These are phyloP conservation scores for Lepidotrigona ventralis DNA, from an alignment of 1,140 invertebrate species.

Conservation along the genomic window DNA sequence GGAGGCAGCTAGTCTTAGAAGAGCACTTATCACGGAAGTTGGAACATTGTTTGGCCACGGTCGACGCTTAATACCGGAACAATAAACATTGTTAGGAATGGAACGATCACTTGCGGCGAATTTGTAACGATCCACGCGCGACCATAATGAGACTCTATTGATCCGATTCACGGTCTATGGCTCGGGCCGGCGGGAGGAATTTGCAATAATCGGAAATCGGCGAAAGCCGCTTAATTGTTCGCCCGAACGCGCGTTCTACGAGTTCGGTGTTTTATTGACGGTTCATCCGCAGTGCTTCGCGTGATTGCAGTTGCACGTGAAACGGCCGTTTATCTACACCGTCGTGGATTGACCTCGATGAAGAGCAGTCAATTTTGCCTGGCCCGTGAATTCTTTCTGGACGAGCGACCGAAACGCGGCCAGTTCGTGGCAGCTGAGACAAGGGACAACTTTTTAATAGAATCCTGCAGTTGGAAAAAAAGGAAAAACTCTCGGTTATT, in stretches of 20 bases:
- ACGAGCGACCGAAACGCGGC: not conserved
- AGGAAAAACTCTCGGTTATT: not conserved
- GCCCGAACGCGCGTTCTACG: conserved; percentile 1
- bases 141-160: not conserved
- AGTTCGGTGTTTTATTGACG: conserved; percentile 21
- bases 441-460: not conserved
- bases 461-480: not conserved
- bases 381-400: not conserved
- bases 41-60: conserved; percentile 4
- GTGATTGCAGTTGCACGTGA: conserved; percentile 30
- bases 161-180: not conserved
- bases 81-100: not conserved
- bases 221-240: conserved; percentile 23
- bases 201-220: conserved; percentile 15
- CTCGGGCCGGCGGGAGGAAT: not conserved
- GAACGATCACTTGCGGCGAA: not conserved
- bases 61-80: not conserved
- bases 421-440: not conserved
- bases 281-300: conserved; percentile 17
- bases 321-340: conserved; percentile 9
- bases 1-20: not conserved
- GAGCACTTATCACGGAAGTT: conserved; percentile 6
- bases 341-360: not conserved
- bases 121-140: not conserved
- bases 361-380: not conserved